Evolutionary conservation across 1,140 invertebrate genomes (phyloP).

Genomic region (Lepidotrigona ventralis): DNA sequence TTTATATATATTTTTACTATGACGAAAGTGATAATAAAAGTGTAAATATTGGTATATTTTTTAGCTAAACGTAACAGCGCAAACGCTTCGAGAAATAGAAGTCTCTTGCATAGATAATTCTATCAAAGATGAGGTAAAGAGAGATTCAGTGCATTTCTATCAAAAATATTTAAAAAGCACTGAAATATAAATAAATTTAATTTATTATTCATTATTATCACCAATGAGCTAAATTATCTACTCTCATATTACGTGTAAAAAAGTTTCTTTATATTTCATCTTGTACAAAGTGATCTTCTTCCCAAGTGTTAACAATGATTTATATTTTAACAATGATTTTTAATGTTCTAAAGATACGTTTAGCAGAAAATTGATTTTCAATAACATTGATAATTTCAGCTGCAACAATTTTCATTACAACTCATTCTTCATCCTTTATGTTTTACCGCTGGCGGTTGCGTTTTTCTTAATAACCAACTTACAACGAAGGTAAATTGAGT

Average conservation of each 20-base stretch:
- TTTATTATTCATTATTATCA: too few relatives aligned
- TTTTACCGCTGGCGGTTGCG: background rate
- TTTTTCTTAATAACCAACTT: background rate
- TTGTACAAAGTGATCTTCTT: too few relatives aligned
- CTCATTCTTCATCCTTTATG: background rate
- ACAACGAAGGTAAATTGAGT: background rate
- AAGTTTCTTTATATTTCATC: too few relatives aligned
- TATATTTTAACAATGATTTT: background rate
- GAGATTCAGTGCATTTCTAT: background rate
- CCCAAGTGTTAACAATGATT: too few relatives aligned
- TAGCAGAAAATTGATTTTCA: background rate
- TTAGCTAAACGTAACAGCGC: background rate
- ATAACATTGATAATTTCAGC: background rate
- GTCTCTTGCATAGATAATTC: background rate
- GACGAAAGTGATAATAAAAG: background rate
- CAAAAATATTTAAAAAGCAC: background rate
- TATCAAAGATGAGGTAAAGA: background rate
- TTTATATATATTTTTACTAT: too few relatives aligned
- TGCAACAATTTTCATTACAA: slow-evolving; percentile 12
- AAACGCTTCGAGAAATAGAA: background rate
- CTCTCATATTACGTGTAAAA: too few relatives aligned
- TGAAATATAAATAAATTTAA: too few relatives aligned
- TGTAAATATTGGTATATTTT: background rate
- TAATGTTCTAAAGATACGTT: background rate
- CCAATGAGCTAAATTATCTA: too few relatives aligned